Evolutionary conservation across 2,113 vertebrate species (phyloP).

Genomic region (Laticauda colubrina): DNA sequence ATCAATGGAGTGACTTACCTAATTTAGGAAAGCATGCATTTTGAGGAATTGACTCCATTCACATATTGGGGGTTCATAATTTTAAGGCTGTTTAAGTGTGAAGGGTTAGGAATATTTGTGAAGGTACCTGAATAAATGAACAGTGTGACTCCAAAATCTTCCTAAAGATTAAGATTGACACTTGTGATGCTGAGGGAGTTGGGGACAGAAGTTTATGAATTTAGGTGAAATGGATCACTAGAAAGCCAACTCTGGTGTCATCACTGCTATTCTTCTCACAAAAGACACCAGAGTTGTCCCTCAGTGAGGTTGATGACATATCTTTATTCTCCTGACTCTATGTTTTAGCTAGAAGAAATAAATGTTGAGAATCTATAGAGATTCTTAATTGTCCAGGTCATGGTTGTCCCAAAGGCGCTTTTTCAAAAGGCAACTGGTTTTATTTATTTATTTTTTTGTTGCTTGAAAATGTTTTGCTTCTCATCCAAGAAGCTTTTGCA

Average conservation of each 20-base stretch:
- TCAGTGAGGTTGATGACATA: too few species aligned
- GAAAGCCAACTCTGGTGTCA: background rate
- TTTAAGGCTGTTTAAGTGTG: background rate
- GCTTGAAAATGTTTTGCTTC: too few species aligned
- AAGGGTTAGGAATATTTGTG: background rate
- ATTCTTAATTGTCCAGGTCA: too few species aligned
- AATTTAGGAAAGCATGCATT: background rate
- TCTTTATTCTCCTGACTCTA: too few species aligned
- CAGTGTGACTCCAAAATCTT: background rate
- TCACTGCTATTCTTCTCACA: too few species aligned
- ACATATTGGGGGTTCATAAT: background rate
- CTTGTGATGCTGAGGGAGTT: background rate
- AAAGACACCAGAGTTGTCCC: too few species aligned
- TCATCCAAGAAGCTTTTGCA: too few species aligned
- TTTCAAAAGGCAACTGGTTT: too few species aligned
- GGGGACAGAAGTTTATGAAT: too few species aligned
- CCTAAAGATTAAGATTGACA: background rate
- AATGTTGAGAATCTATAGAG: background rate
- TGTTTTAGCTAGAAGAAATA: background rate
- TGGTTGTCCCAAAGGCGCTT: too few species aligned
- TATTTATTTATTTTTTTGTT: too few species aligned
- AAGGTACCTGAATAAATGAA: background rate
- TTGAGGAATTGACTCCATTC: background rate
- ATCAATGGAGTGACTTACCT: background rate
- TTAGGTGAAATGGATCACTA: background rate